A percentile compares a stretch with the other conserved stretches of the same genome.
phyloP scores from a whole-genome alignment of 2,113 vertebrate genomes.

The Psettodes erumei region DNA sequence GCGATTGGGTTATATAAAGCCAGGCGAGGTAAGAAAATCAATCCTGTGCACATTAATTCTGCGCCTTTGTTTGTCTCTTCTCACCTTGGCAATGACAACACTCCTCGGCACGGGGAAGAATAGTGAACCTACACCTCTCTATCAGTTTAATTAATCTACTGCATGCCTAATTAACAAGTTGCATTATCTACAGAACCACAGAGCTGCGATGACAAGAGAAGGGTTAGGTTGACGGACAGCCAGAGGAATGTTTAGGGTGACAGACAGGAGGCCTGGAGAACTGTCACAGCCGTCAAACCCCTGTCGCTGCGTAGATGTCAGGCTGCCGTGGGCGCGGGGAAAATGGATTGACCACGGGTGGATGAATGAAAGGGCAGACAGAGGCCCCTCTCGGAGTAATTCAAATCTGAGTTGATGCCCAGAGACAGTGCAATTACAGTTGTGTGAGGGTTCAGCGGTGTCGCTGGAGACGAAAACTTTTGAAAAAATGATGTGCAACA shows the following conservation, averaged over 20 bases:
- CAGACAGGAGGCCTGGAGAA: conserved; percentile 39
- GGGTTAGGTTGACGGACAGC: conserved; percentile 55
- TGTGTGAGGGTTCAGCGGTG: conserved; percentile 20
- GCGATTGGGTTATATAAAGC: conserved; percentile 27
- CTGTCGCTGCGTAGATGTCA: conserved; percentile 41
- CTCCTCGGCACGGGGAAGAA: conserved; percentile 20
- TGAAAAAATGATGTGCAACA: neutral
- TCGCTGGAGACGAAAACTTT: conserved; percentile 26
- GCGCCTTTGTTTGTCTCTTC: conserved; percentile 59
- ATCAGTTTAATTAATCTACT: conserved; percentile 79
- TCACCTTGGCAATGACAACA: conserved; percentile 71
- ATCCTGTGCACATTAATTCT: conserved; percentile 27
- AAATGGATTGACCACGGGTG: conserved; percentile 38
- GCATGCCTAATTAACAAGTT: conserved; percentile 78
- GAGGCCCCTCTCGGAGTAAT: conserved; percentile 17
- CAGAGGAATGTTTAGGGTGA: conserved; percentile 42
- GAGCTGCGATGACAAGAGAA: conserved; percentile 38
- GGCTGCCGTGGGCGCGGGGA: conserved; percentile 12
- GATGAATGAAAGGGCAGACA: conserved; percentile 42
- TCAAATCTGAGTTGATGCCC: conserved; percentile 33
- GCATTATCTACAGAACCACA: conserved; percentile 60
- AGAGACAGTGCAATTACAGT: conserved; percentile 60
- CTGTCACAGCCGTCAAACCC: conserved; percentile 56
- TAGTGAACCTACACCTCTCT: conserved; percentile 52
- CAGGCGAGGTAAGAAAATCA: conserved; percentile 25